Percentiles rank a stretch among this genome's conserved stretches.
Evolutionary conservation across 1,140 invertebrate species (phyloP).

Genomic region (Drosophila lacteicornis): DNA sequence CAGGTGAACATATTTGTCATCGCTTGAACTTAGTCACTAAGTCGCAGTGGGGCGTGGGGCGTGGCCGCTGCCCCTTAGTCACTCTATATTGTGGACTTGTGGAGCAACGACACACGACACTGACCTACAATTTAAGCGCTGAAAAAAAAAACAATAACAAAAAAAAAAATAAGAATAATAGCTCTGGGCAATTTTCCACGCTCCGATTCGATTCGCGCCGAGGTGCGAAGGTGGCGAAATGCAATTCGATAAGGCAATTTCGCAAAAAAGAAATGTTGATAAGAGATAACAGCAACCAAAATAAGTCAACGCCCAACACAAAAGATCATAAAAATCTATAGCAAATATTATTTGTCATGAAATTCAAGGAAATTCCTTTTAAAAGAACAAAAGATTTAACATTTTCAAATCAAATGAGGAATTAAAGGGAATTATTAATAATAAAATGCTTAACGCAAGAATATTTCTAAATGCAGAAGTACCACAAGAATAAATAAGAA

Average conservation of each 20-base stretch:
- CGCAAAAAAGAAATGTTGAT: background rate
- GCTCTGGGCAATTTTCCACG: background rate
- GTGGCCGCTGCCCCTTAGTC: constrained; percentile 10
- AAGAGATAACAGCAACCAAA: constrained; percentile 5
- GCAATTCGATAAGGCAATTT: constrained; percentile 17
- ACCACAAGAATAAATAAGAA: background rate
- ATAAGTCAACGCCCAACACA: constrained; percentile 28
- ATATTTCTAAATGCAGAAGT: too few species aligned
- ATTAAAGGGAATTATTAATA: background rate
- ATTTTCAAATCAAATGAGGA: background rate
- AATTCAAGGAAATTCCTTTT: background rate
- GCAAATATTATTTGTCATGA: background rate
- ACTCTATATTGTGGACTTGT: constrained; percentile 4
- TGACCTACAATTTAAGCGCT: constrained; percentile 28
- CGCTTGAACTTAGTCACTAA: constrained; percentile 12
- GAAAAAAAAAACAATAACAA: background rate
- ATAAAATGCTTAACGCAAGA: background rate
- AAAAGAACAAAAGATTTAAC: background rate
- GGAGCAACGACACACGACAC: constrained; percentile 7
- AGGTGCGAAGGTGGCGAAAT: constrained; percentile 12
- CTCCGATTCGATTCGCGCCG: background rate
- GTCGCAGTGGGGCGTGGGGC: background rate
- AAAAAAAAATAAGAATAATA: too few species aligned
- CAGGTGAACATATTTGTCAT: constrained; percentile 52
- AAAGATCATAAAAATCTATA: constrained; percentile 9